These are phyloP conservation scores for Phrynocephalus guinanensis DNA, from an alignment of 2,797 vertebrate species.

Conservation along the genomic window DNA sequence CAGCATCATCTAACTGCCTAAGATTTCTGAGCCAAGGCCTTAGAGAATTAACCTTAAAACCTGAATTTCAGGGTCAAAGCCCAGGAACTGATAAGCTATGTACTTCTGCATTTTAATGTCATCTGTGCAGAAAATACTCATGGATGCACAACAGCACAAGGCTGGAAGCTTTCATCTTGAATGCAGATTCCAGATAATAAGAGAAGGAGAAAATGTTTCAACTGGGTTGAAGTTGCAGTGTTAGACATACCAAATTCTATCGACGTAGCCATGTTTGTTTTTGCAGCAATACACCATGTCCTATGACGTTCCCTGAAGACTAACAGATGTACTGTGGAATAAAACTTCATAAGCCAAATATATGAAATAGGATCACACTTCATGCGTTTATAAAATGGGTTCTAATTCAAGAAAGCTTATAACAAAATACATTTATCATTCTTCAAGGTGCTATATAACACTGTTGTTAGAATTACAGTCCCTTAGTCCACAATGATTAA, in stretches of 20 bases:
- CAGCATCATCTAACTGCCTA: too few relatives aligned
- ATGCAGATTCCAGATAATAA: background rate
- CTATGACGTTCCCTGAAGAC: background rate
- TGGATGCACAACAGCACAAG: background rate
- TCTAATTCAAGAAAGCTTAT: background rate
- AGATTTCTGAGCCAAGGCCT: too few relatives aligned
- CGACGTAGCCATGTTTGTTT: background rate
- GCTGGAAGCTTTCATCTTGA: background rate
- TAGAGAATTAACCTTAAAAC: too few relatives aligned
- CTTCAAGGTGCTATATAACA: background rate
- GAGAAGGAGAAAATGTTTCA: background rate
- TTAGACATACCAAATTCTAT: background rate
- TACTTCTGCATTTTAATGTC: background rate
- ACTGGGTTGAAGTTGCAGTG: too few relatives aligned
- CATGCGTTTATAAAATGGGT: background rate
- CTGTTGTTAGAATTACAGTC: background rate
- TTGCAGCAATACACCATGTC: background rate
- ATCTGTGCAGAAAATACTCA: background rate
- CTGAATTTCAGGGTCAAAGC: too few relatives aligned
- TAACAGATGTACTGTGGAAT: background rate
- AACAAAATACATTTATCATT: background rate
- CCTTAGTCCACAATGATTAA: background rate
- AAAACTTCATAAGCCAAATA: background rate
- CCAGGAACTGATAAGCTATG: background rate
- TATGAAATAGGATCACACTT: background rate